Base-by-base conservation (phyloP, 1,140 invertebrate species). In the Diplogasteroides magnus region DNA sequence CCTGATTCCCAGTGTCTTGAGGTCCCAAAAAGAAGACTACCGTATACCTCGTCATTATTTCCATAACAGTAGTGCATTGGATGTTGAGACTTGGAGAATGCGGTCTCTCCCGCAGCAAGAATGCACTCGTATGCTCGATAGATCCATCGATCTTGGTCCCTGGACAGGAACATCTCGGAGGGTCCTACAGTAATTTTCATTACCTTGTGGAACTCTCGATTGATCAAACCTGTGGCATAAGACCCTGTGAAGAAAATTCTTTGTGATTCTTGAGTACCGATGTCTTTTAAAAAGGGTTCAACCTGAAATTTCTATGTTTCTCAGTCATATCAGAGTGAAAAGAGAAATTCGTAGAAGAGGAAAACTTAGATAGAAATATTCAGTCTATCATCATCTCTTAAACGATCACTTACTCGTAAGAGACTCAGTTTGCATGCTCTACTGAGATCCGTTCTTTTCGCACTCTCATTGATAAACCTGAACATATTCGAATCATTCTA, bases 61-160 rank as follows among this genome's bases (percentile, higher is more conserved):
- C 78, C 80, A 64, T 74, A 74, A 15, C n/a, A n/a, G n/a, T n/a
- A n/a, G n/a, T n/a, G n/a, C n/a, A n/a, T n/a, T n/a, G n/a, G n/a
- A n/a, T n/a, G 67, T 69, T 31, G 79, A 77, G 58, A 80, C 13
- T 77, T 78, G 2, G 76, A 77, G 67, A 81, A 81, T 28, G 68
- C 66, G 3, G 77, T 80, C 61, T 81, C 79, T 14, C 81, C 79
- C 26, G 79, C 79, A 2, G 79, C 69, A 37, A 79, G 71, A n/a
- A 81, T 64, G 60, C 79, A 81, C 68, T 81, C 76, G 55, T 81
- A 82, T 11, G 80, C 79, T 48, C 74, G 57, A 62, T 77, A 81
- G 29, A 81, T 75, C 79, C 79, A 81, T 31, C 79, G 74, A 66
- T 81, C 79, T 31, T 81, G 79, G 65, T 80, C 79, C 13, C 79